phyloP scores from a whole-genome alignment of 64 coral and sea anemone species.

The Astreopora myriophthalma region DNA sequence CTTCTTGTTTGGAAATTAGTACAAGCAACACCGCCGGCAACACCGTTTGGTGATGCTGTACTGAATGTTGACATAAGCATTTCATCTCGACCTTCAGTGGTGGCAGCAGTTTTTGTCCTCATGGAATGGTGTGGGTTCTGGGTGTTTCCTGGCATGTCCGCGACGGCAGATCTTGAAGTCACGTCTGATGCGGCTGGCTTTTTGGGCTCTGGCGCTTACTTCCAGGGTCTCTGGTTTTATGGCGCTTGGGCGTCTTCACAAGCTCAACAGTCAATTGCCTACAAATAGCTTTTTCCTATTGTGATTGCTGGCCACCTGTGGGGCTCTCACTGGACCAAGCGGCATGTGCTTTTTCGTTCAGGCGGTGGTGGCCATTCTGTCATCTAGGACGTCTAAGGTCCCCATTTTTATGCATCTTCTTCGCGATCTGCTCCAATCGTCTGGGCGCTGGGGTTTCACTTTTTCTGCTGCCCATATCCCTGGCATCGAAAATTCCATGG shows the following conservation, averaged over 20 bases:
- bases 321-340: not conserved
- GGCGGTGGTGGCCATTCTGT: not conserved
- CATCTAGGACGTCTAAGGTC: not conserved
- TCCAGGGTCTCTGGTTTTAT: not conserved
- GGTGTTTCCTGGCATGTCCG: not conserved
- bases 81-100: conserved; percentile 2
- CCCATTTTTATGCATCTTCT: conserved; percentile 21
- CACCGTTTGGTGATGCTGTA: too few relatives aligned
- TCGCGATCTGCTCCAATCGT: not conserved
- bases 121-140: not conserved
- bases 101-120: not conserved
- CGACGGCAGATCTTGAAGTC: not conserved
- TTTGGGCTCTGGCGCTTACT: not conserved
- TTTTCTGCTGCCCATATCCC: conserved; percentile 12
- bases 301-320: not conserved
- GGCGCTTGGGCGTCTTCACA: not conserved
- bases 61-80: too few relatives aligned
- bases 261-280: not conserved
- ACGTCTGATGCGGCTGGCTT: not conserved
- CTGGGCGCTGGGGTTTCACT: conserved; percentile 1
- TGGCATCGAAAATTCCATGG: conserved; percentile 1
- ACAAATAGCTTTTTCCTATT: not conserved
- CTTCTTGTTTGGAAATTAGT: too few relatives aligned
- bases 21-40: too few relatives aligned
- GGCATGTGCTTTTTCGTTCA: not conserved